Conservation (phyloP, 2,888 invertebrate species). For the Limenitis camilla region DNA sequence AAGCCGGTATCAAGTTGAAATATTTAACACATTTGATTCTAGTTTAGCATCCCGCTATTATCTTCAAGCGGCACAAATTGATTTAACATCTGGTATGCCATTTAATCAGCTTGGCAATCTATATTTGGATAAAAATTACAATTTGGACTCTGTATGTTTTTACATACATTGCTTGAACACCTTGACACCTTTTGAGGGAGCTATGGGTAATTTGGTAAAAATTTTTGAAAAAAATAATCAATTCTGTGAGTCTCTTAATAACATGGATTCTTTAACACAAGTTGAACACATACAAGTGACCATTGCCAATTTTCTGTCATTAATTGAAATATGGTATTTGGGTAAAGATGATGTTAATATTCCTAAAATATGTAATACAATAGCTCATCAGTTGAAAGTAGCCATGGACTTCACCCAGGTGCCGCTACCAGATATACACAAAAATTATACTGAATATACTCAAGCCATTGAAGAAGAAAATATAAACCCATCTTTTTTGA, state of each 20-base stretch:
- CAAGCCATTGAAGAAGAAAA: slow-evolving; percentile 67
- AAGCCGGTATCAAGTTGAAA: slow-evolving; percentile 87
- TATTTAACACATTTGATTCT: slow-evolving; percentile 80
- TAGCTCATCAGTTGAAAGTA: slow-evolving; percentile 82
- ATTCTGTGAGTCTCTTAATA: slow-evolving; percentile 71
- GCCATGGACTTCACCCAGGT: slow-evolving; percentile 75
- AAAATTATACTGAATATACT: slow-evolving; percentile 65
- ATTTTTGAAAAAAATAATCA: slow-evolving; percentile 81
- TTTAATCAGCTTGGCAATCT: slow-evolving; percentile 96
- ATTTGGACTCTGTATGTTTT: slow-evolving; percentile 90
- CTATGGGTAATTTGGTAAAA: slow-evolving; percentile 88
- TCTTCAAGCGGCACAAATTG: slow-evolving; percentile 84
- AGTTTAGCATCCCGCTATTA: slow-evolving; percentile 88
- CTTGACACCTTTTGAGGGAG: slow-evolving; percentile 89
- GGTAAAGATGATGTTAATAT: slow-evolving; percentile 78
- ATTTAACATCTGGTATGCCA: slow-evolving; percentile 90
- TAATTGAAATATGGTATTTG: slow-evolving; percentile 78
- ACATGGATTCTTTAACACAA: slow-evolving; percentile 58
- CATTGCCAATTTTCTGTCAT: slow-evolving; percentile 68
- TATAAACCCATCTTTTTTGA: slow-evolving; percentile 73
- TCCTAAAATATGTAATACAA: slow-evolving; percentile 79
- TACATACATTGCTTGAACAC: slow-evolving; percentile 90
- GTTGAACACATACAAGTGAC: slow-evolving; percentile 66
- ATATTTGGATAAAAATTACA: slow-evolving; percentile 84
- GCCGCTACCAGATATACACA: slow-evolving; percentile 68